Base-by-base conservation (phyloP, 2,797 vertebrate species). In the Macropodus opercularis region DNA sequence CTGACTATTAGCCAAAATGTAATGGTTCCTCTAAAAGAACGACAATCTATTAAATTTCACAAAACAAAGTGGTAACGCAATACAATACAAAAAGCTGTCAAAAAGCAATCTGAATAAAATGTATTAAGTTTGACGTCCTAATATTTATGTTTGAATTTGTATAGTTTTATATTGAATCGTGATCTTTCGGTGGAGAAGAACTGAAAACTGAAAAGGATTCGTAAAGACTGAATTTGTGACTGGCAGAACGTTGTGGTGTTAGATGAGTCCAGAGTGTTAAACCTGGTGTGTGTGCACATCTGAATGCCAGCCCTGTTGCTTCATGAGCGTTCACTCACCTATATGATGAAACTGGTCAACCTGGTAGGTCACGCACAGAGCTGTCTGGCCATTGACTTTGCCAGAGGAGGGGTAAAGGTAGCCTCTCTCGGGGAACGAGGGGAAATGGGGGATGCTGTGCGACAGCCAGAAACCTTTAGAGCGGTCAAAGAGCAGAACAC, bases 381-480 rank as follows among this genome's bases (percentile, higher is more conserved):
- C 91, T 0, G 85, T 94, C 81, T 98, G 96, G 36, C 95, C 96
- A 0, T 93, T 91, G 57, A 76, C 68, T 86, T 87, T 92, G 15
- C 94, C 95, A 3, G 90, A 90, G 31, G 86, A 65, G 15, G 96
- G 96, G 86, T 96, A 98, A 21, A 72, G 64, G 67, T 94, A 98
- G 55, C 93, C 94, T 22, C 80, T 88, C 83, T 95, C 91, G 13
- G 93, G 94, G 77, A 88, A 68, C 1, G 94, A 94, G 36, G 96
- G 95, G 83, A 98, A 98, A 61, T 86, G 87, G 8, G 96, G 96
- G 57, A 98, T 87, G 7, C 93, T 96, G 90, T 97, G 96, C 40
- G 92, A 93, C 57, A 97, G 63, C 96, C 95, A 98, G 88, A 98
- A 96, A 54, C 96, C 96, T 83, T 95, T 95, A 51, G 81, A 84